These are phyloP conservation scores for Ormyrus labotus DNA, from an alignment of 2,888 invertebrate species.

Conservation along the genomic window DNA sequence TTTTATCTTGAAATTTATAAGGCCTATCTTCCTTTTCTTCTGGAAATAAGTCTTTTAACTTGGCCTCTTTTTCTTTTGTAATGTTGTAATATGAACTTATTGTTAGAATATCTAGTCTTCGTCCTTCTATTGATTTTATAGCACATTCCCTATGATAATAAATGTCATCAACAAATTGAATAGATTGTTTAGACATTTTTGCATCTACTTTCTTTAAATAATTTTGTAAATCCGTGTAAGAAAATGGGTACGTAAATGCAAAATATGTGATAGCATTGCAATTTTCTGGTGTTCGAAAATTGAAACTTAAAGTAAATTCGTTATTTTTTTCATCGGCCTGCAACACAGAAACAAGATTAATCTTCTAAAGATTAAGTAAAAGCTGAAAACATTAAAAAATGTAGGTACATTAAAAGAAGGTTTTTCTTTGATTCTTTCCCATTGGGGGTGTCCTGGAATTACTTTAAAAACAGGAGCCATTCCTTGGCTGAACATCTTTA, in stretches of 20 bases:
- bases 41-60: slow-evolving; percentile 85
- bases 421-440: slow-evolving; percentile 90
- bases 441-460: slow-evolving; percentile 86
- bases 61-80: slow-evolving; percentile 83
- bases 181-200: slow-evolving; percentile 76
- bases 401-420: slow-evolving; percentile 84
- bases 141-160: slow-evolving; percentile 91
- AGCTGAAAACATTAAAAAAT: slow-evolving; percentile 14
- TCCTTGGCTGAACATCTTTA: slow-evolving; percentile 93
- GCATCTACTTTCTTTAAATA: slow-evolving; percentile 83
- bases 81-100: slow-evolving; percentile 89
- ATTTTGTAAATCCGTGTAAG: slow-evolving; percentile 88
- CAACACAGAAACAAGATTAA: slow-evolving; percentile 61
- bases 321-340: slow-evolving; percentile 82
- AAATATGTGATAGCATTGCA: slow-evolving; percentile 86
- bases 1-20: slow-evolving; percentile 86
- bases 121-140: slow-evolving; percentile 86
- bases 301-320: slow-evolving; percentile 86
- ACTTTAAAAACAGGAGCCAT: slow-evolving; percentile 89
- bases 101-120: slow-evolving; percentile 89
- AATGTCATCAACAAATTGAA: slow-evolving; percentile 80
- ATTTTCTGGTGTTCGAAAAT: slow-evolving; percentile 84
- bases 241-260: slow-evolving; percentile 94
- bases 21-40: slow-evolving; percentile 82
- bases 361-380: slow-evolving; percentile 33